Percentiles rank a stretch among this genome's conserved stretches.
Evolutionary conservation across 2,797 vertebrate genomes (phyloP).

Genomic region (Acanthopagrus latus): DNA sequence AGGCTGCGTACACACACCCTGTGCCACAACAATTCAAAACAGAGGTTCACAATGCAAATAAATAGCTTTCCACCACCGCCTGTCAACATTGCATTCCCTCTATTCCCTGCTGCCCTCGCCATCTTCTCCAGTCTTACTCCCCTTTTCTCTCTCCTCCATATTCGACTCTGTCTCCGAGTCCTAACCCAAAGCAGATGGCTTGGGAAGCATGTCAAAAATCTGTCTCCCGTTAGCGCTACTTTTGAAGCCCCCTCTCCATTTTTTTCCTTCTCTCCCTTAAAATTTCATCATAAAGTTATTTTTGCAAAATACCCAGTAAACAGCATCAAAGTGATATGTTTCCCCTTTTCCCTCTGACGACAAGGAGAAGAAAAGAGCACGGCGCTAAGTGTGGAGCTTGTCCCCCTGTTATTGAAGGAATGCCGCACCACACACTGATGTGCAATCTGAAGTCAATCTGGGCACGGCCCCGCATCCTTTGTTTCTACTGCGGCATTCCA

Average conservation of each 20-base stretch:
- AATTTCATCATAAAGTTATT: slow-evolving; percentile 86
- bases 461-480: slow-evolving; percentile 54
- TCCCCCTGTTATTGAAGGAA: slow-evolving; percentile 52
- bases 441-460: slow-evolving; percentile 76
- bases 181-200: slow-evolving; percentile 93
- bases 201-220: slow-evolving; percentile 92
- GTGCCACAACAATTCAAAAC: slow-evolving; percentile 53
- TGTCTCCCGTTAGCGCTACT: slow-evolving; percentile 91
- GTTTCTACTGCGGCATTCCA: slow-evolving; percentile 69
- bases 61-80: slow-evolving; percentile 56
- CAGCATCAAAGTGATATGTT: slow-evolving; percentile 88
- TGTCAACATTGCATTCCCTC: slow-evolving; percentile 71
- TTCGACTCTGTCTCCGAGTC: slow-evolving; percentile 74
- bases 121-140: slow-evolving; percentile 66
- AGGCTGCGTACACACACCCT: slow-evolving; percentile 17
- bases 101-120: slow-evolving; percentile 66
- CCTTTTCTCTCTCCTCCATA: slow-evolving; percentile 67
- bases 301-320: slow-evolving; percentile 89
- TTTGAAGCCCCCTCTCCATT: slow-evolving; percentile 84
- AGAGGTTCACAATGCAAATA: slow-evolving; percentile 51
- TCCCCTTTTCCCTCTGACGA: slow-evolving; percentile 42
- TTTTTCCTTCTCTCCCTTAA: slow-evolving; percentile 69
- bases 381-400: slow-evolving; percentile 35
- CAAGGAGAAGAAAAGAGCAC: slow-evolving; percentile 56
- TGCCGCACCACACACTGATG: slow-evolving; percentile 36